Base-by-base conservation (phyloP, 2,113 vertebrate genomes). In the Melanostigma gelatinosum region DNA sequence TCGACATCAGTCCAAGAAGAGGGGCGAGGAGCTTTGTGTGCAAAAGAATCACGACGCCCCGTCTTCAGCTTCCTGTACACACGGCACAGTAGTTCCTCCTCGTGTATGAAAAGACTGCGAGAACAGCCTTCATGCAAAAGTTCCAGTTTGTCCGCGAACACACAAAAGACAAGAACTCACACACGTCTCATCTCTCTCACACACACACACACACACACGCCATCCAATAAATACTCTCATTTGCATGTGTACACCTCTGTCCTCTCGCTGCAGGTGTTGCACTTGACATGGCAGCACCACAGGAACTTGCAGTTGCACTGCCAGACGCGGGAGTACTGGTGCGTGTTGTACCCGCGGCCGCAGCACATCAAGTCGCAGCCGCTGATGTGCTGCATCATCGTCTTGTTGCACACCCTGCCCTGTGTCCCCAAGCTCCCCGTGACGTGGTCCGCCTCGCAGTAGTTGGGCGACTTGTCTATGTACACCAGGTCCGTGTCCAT, bases 231-330 rank as follows among this genome's bases (percentile, higher is more conserved):
- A 87, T 82, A 86, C 44, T 88, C 84, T 99, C 95, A 99, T 93
- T 99, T 99, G 93, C 98, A 99, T 2, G 98, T 99, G 91, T 99
- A 97, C 66, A 99, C 97, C 93, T 99, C 97, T 57, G 98, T 99
- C 95, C 96, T 96, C 93, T 99, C 98, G 0, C 97, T 99, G 95
- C 98, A 99, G 0, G 97, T 99, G 96, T 98, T 99, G 93, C 98
- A 99, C 75, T 97, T 99, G 29, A 99, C 98, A 0, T 97, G 98
- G 94, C 98, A 99, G 95, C 98, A 99, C 98, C 98, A 99, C 77
- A 99, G 96, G 91, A 99, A 99, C 89, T 98, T 99, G 92, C 98
- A 99, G 95, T 99, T 98, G 94, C 98, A 99, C 91, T 99, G 98
- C 98, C 98, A 99, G 46, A 99, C 97, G 0, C 97, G 92, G 0